Percentiles rank a stretch among this genome's conserved stretches.
These are phyloP conservation scores for Tenthredo scrophulariae DNA, from an alignment of 2,888 invertebrate genomes.

Conservation along the genomic window DNA sequence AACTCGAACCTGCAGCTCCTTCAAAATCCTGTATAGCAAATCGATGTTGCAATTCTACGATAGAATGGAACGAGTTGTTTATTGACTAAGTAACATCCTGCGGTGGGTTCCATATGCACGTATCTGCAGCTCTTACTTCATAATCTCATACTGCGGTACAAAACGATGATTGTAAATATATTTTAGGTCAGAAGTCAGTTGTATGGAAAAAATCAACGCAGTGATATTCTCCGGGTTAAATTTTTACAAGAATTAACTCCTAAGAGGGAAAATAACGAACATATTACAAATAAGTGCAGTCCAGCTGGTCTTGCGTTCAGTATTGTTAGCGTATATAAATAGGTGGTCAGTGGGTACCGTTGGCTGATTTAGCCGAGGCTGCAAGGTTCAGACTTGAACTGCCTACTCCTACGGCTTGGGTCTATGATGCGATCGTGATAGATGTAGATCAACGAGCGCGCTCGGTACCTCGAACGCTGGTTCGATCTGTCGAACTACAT, in stretches of 20 bases:
- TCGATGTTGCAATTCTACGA: background rate
- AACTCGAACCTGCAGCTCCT: background rate
- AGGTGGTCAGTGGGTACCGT: constrained; percentile 44
- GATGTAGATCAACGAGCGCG: constrained; percentile 71
- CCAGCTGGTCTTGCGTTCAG: constrained; percentile 3
- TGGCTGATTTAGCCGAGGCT: constrained; percentile 27
- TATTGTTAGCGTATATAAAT: constrained; percentile 39
- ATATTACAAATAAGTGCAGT: constrained; percentile 7
- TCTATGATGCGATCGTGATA: constrained; percentile 74
- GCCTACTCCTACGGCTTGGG: constrained; percentile 28
- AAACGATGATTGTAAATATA: too few species aligned
- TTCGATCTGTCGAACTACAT: constrained; percentile 52
- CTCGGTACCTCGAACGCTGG: constrained; percentile 56
- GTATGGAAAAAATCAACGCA: too few species aligned
- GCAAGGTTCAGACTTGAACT: background rate
- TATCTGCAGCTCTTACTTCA: background rate
- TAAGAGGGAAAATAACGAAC: background rate
- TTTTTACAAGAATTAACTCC: background rate
- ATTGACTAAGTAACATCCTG: background rate
- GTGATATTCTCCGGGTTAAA: too few species aligned
- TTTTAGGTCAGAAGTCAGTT: too few species aligned
- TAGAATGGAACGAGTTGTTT: background rate
- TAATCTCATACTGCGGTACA: background rate
- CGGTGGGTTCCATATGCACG: background rate
- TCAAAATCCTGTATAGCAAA: background rate